Conservation (phyloP, 2,113 vertebrate genomes). For the Panthera leo region DNA sequence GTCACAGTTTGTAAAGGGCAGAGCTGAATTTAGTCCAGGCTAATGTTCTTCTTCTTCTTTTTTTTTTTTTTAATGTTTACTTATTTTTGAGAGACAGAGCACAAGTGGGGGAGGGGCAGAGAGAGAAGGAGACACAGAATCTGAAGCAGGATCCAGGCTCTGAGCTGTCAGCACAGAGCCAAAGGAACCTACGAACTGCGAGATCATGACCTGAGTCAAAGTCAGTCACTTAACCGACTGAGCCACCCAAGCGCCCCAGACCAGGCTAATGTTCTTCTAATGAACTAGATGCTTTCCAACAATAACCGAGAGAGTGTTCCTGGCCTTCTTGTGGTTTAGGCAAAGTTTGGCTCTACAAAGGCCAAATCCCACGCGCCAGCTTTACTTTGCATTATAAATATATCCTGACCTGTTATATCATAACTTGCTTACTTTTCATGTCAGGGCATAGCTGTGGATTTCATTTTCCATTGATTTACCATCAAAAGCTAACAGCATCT, state of each 20-base stretch:
- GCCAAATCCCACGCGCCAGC: not conserved
- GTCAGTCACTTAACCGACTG: too few relatives aligned
- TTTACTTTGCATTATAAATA: not conserved
- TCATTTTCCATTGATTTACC: conserved; percentile 59
- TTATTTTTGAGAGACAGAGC: too few relatives aligned
- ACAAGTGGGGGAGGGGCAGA: too few relatives aligned
- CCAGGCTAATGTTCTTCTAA: not conserved
- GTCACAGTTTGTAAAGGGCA: not conserved
- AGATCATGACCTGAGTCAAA: too few relatives aligned
- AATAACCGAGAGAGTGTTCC: not conserved
- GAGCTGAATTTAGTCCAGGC: not conserved
- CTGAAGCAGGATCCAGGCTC: too few relatives aligned
- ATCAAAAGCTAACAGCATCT: conserved; percentile 8
- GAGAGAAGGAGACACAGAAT: too few relatives aligned
- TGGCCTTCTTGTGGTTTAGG: not conserved
- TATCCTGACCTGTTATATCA: not conserved
- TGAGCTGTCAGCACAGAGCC: too few relatives aligned
- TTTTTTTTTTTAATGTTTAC: too few relatives aligned
- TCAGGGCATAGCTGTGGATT: not conserved
- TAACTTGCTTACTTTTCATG: not conserved
- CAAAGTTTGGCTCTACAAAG: not conserved
- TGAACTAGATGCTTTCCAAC: not conserved
- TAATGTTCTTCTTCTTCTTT: not conserved
- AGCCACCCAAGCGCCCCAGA: too few relatives aligned
- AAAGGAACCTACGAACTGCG: too few relatives aligned